These are phyloP conservation scores for Pelagia noctiluca DNA, from an alignment of 30 jellyfish, hydroid and myxozoan genomes.

Conservation along the genomic window DNA sequence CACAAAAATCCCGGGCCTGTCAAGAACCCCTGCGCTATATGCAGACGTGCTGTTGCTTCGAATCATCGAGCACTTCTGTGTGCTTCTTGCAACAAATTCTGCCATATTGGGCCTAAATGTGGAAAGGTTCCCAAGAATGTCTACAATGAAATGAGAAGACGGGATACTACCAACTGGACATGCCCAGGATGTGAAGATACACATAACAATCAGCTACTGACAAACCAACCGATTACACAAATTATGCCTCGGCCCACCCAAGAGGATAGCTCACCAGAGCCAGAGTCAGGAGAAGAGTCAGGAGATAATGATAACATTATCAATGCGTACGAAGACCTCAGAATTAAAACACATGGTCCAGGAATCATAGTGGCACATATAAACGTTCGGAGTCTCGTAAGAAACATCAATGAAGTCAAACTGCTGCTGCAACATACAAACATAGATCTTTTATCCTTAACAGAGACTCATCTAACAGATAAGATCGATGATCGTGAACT, in stretches of 20 bases:
- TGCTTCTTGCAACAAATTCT: constrained; percentile 20
- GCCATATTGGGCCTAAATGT: constrained; percentile 42
- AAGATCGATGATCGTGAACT: constrained; percentile 19
- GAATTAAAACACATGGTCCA: no score
- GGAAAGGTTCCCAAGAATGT: constrained; percentile 28
- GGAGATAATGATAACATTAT: no score
- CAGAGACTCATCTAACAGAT: constrained; percentile 45
- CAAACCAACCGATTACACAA: constrained; percentile 14
- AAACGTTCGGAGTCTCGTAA: no score
- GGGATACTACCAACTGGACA: constrained; percentile 12
- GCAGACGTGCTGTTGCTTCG: constrained; percentile 58
- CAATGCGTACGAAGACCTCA: no score
- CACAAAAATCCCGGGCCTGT: constrained; percentile 44
- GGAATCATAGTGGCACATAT: no score
- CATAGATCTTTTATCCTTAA: constrained; percentile 34
- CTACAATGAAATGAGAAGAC: constrained; percentile 7
- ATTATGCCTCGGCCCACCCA: no score
- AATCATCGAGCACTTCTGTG: constrained; percentile 53
- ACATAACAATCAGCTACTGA: constrained; percentile 14
- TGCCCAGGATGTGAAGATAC: constrained; percentile 22
- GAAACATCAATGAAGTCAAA: constrained; percentile 27
- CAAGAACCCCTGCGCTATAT: constrained; percentile 43
- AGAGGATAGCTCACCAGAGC: no score
- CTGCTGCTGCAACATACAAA: constrained; percentile 41
- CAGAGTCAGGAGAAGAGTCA: no score